A percentile compares a stretch with the other conserved stretches of the same genome.
These are phyloP conservation scores for Petroica traversi DNA, from an alignment of 2,113 vertebrate species.

Conservation along the genomic window DNA sequence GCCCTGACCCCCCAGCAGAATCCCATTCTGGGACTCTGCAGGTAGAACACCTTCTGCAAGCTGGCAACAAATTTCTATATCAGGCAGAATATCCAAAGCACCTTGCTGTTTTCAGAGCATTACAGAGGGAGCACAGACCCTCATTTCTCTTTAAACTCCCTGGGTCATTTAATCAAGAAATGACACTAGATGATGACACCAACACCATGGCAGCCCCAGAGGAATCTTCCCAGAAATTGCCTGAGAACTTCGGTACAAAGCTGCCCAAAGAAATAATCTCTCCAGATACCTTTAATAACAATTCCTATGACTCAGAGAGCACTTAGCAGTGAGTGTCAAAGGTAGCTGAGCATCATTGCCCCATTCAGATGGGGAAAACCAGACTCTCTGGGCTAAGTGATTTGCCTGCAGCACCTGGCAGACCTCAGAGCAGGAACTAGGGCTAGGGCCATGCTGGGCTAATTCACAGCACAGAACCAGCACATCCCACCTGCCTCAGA, in stretches of 20 bases:
- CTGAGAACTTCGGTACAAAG: not conserved
- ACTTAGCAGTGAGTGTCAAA: not conserved
- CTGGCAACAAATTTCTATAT: not conserved
- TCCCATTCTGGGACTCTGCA: not conserved
- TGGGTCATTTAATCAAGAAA: not conserved
- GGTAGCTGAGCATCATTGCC: slow-evolving; percentile 38
- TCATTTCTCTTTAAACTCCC: not conserved
- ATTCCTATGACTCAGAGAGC: not conserved
- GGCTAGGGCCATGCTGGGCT: not conserved
- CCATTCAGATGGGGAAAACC: slow-evolving; percentile 49
- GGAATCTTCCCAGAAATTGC: not conserved
- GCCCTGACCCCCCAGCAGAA: not conserved
- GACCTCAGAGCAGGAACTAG: slow-evolving; percentile 18
- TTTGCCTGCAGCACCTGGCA: slow-evolving; percentile 59
- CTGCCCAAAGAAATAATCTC: not conserved
- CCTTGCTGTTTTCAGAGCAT: not conserved
- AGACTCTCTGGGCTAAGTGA: not conserved
- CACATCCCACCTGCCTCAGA: not conserved
- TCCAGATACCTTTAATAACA: not conserved
- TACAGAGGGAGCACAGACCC: not conserved
- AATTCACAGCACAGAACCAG: not conserved
- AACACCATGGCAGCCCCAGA: not conserved
- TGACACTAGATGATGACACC: not conserved
- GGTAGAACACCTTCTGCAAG: not conserved
- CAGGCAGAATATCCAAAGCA: not conserved